Conservation (phyloP, 1,140 invertebrate genomes). For the Cheumatopsyche charites region DNA sequence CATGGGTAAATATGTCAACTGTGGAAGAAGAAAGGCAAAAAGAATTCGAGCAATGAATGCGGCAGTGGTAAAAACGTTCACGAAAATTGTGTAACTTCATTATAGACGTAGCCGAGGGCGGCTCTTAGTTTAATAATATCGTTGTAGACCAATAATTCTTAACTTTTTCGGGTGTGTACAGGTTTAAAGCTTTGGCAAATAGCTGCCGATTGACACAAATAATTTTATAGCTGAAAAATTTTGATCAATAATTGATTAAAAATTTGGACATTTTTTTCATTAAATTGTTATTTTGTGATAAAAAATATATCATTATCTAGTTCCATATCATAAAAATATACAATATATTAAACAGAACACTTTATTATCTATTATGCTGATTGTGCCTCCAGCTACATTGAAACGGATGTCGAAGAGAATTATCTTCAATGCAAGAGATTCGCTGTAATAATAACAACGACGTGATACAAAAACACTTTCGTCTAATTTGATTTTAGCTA, state of each 20-base stretch:
- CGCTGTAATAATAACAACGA: background rate
- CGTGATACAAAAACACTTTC: background rate
- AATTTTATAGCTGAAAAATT: no score
- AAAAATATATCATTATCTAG: no score
- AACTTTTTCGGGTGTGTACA: no score
- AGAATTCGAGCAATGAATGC: constrained; percentile 32
- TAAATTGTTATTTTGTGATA: no score
- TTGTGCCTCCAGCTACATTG: background rate
- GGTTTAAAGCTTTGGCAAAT: no score
- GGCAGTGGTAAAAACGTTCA: constrained; percentile 27
- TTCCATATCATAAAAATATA: background rate
- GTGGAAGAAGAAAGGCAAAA: constrained; percentile 18
- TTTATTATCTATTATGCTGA: constrained; percentile 15
- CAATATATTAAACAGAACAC: background rate
- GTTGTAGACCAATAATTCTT: no score
- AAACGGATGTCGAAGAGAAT: constrained; percentile 6
- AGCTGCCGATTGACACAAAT: no score
- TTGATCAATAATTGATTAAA: no score
- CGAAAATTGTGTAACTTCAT: constrained; percentile 27
- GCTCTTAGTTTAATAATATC: constrained; percentile 35
- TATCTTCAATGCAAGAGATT: background rate
- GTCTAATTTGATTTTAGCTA: constrained; percentile 17
- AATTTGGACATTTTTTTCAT: no score
- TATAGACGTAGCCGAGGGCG: constrained; percentile 39
- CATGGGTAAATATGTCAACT: constrained; percentile 28